These are phyloP conservation scores for Zonotrichia albicollis DNA, from an alignment of 2,797 vertebrate genomes.

Conservation along the genomic window DNA sequence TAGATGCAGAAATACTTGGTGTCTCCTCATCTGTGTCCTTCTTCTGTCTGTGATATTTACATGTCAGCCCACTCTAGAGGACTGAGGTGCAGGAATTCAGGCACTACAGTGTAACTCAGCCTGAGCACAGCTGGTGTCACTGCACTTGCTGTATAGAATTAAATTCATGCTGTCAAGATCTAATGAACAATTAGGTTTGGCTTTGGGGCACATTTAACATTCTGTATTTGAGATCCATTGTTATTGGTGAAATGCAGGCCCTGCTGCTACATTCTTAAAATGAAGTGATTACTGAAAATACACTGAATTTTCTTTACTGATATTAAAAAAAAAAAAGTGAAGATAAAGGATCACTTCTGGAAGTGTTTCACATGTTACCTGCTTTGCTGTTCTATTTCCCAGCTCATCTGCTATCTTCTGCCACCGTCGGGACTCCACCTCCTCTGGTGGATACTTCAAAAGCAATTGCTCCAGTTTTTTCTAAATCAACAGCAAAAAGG, in stretches of 20 bases:
- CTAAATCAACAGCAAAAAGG: constrained; percentile 67
- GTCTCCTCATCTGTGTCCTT: not conserved
- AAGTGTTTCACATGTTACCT: constrained; percentile 77
- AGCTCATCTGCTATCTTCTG: constrained; percentile 97
- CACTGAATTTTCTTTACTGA: not conserved
- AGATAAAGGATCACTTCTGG: not conserved
- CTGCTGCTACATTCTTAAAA: not conserved
- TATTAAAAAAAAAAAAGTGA: not conserved
- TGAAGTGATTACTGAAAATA: not conserved
- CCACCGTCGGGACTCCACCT: constrained; percentile 95
- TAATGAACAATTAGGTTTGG: not conserved
- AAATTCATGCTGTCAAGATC: not conserved
- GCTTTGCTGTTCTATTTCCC: constrained; percentile 97
- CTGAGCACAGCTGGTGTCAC: not conserved
- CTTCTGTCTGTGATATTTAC: not conserved
- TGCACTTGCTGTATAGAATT: not conserved
- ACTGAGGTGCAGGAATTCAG: not conserved
- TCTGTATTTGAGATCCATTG: not conserved
- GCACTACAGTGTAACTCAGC: not conserved
- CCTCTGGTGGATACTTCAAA: constrained; percentile 94
- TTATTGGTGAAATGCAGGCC: not conserved
- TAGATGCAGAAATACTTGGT: not conserved
- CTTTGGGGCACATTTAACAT: not conserved
- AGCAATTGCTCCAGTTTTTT: constrained; percentile 97
- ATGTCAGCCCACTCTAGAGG: not conserved